Percentiles rank a stretch among this genome's conserved stretches.
These are phyloP conservation scores for Meteorus cinctellus DNA, from an alignment of 2,888 invertebrate species.

Conservation along the genomic window DNA sequence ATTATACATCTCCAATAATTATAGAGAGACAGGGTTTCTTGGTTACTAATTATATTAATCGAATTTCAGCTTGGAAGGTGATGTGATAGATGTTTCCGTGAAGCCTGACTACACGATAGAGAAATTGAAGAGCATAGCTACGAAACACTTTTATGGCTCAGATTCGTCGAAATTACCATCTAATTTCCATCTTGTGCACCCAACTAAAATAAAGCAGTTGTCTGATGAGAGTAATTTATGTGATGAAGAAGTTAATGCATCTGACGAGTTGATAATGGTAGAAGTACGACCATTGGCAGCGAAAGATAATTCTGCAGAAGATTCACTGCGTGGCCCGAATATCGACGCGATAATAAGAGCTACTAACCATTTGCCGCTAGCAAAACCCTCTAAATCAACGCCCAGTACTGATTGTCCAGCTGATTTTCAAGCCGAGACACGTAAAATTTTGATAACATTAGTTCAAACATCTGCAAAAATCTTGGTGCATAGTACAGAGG, in stretches of 20 bases:
- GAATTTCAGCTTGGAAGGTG: conserved; percentile 63
- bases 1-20: not conserved
- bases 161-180: conserved; percentile 55
- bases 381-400: conserved; percentile 65
- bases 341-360: conserved; percentile 73
- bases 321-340: conserved; percentile 73
- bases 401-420: conserved; percentile 74
- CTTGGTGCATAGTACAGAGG: conserved; percentile 75
- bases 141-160: conserved; percentile 65
- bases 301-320: conserved; percentile 62
- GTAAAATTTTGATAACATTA: conserved; percentile 80
- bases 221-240: conserved; percentile 58
- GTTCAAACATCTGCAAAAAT: conserved; percentile 78
- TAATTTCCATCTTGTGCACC: conserved; percentile 65
- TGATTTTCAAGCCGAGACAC: conserved; percentile 79
- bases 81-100: conserved; percentile 57
- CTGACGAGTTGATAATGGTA: conserved; percentile 66
- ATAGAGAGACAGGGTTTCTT: not conserved
- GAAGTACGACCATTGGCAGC: conserved; percentile 56
- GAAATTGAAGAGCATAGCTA: conserved; percentile 63
- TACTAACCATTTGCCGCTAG: conserved; percentile 72
- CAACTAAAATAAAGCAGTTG: conserved; percentile 60
- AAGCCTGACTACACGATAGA: conserved; percentile 64
- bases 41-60: not conserved
- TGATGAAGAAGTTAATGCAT: conserved; percentile 62